A percentile compares a stretch with the other conserved stretches of the same genome.
These are phyloP conservation scores for Morone saxatilis DNA, from an alignment of 2,113 vertebrate species.

Conservation along the genomic window DNA sequence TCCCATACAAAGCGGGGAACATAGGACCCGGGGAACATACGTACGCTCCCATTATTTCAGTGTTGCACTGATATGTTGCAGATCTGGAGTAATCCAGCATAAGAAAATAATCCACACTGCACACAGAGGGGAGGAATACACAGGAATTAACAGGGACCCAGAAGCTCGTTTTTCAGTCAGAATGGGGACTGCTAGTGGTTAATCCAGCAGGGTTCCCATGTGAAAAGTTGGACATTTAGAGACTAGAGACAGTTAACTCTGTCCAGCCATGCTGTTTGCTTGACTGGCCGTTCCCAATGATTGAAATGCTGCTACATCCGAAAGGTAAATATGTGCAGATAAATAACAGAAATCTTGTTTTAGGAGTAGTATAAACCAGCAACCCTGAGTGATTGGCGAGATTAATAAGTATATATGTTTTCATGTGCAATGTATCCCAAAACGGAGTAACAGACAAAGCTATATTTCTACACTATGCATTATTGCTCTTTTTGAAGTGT, in stretches of 20 bases:
- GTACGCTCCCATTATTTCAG: not conserved
- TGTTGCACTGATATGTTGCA: not conserved
- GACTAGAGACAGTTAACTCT: no score
- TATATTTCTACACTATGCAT: not conserved
- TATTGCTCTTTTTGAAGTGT: not conserved
- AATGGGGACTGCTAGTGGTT: no score
- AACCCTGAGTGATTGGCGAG: not conserved
- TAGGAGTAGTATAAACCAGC: not conserved
- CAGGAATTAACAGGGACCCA: not conserved
- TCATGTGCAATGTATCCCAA: not conserved
- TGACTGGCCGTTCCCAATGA: not conserved
- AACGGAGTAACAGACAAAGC: not conserved
- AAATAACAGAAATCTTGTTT: not conserved
- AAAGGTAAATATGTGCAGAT: not conserved
- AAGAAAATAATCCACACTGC: not conserved
- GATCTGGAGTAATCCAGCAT: not conserved
- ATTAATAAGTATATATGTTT: not conserved
- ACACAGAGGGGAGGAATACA: not conserved
- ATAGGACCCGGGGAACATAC: no score
- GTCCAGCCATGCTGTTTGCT: not conserved
- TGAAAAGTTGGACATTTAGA: no score
- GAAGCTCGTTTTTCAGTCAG: not conserved
- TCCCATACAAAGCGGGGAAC: no score
- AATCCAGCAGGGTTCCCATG: no score
- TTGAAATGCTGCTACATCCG: not conserved